Evolutionary conservation across 2,888 invertebrate genomes (phyloP), one percentile per base, ranked within the genome.

Genomic region (Cheilosia scutellata): DNA sequence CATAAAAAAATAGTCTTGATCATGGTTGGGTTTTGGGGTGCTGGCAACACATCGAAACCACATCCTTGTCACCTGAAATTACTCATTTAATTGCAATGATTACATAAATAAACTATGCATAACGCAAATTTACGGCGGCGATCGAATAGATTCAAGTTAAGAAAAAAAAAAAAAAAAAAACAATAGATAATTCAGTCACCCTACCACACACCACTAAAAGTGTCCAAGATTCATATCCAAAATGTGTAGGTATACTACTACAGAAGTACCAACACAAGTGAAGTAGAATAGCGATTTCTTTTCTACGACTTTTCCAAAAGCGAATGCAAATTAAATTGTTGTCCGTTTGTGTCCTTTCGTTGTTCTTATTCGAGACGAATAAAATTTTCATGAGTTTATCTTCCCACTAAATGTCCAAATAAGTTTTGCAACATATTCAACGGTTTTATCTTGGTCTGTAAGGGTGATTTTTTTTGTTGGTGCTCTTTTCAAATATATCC

Each of bases 321-420:
- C 68, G 29, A 68, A 83, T 83, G 72, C 72, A 72, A 78, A 78
- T 78, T 78, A 78, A 74, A 68, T 72, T 78, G 77, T 55, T 57
- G 72, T 72, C 60, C 65, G 40, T 37, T 70, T n/a, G 51, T 33
- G 25, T 51, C 25, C n/a, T 29, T 31, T n/a, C n/a, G 51, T 53
- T 31, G 0, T 13, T 53, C 31, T 11, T 51, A 29, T 62, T 31
- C 2, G 33, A 49, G 42, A 60, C 47, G 70, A 75, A 68, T 68
- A 62, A 78, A 77, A 78, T 78, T 83, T 78, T 83, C 78, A 72
- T 83, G 78, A 60, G 72, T 72, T 65, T 78, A 83, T 83, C 72
- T 58, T 6, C 71, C 77, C 68, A 72, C 82, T 78, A 83, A 78
- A 78, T 83, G 77, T 77, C 72, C 66, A 62, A 68, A 78, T 72